Base-by-base conservation (phyloP, 2,113 vertebrate species). In the Hydrochoerus hydrochaeris region DNA sequence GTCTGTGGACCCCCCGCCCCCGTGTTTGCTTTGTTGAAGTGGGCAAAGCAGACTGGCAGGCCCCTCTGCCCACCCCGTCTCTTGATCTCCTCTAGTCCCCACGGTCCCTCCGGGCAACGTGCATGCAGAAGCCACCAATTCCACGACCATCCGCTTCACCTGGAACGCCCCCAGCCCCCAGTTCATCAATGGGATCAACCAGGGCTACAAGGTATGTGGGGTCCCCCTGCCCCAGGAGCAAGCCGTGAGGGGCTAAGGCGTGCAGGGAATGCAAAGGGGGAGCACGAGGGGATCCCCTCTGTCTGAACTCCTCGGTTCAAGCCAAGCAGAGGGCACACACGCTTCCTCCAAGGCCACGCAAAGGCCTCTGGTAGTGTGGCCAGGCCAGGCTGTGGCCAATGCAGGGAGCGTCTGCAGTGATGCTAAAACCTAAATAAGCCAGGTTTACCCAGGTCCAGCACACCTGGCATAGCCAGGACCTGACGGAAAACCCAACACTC, bases 121-220 rank as follows among this genome's bases (percentile, higher is more conserved):
- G 84, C 99, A 99, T n/a, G 98, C 98, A 0, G 99, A 99, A 95
- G 99, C 99, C 97, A 98, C 98, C 98, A 99, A 99, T 97, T 99
- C 99, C 92, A 99, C 99, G 5, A 98, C 99, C 44, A 98, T 99
- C 96, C 99, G 99, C 95, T 99, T 99, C 98, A 99, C 98, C 96
- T 99, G 99, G 99, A 99, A 98, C 71, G 99, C 99, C 44, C 99
- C 99, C 49, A 99, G 99, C 97, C 99, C 99, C 22, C 99, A 99
- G 98, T 99, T 99, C 98, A 99, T 99, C 98, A 99, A 99, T 0
- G 99, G 99, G 93, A 99, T 99, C 99, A 99, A 99, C 98, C 99
- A 99, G 97, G 99, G 99, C 71, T 99, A 99, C 98, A 99, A 99
- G 99, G 99, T 99, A 98, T 32, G 90, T 38, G 44, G 14, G 73